Evolutionary conservation across 92 coral and sea anemone species (phyloP).

Genomic region (Epizoanthus ramosus): DNA sequence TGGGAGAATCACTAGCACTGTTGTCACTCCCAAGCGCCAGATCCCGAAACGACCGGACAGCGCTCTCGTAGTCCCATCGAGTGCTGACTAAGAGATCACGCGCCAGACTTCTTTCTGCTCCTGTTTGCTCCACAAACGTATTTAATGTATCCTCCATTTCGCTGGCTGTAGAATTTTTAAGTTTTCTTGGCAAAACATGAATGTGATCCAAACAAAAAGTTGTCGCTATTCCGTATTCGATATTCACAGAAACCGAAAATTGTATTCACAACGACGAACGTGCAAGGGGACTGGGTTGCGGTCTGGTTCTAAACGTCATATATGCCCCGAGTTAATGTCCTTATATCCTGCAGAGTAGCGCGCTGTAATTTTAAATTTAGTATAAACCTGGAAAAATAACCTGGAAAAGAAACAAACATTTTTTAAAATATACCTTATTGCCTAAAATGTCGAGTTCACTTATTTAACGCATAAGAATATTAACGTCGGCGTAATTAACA

Average conservation of each 20-base stretch:
- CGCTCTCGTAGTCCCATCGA: slow-evolving; percentile 74
- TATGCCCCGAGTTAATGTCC: slow-evolving; percentile 13
- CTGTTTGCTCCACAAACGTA: slow-evolving; percentile 76
- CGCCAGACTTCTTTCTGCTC: slow-evolving; percentile 79
- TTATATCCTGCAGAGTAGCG: neutral
- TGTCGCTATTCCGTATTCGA: neutral
- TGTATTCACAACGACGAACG: neutral
- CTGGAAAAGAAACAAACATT: no score
- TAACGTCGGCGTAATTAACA: no score
- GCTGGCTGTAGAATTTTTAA: neutral
- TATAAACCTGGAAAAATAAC: no score
- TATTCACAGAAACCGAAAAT: neutral
- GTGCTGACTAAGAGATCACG: slow-evolving; percentile 77
- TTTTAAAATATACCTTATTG: no score
- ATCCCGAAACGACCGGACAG: slow-evolving; percentile 67
- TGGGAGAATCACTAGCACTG: neutral
- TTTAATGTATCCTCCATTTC: slow-evolving; percentile 78
- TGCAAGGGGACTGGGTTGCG: neutral
- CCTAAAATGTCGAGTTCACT: no score
- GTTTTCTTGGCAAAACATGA: neutral
- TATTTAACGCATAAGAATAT: no score
- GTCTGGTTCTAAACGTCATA: neutral
- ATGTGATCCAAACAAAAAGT: neutral
- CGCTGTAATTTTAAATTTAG: no score
- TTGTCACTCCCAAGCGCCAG: slow-evolving; percentile 59